phyloP scores from a whole-genome alignment of 2,797 vertebrate genomes.

The Acipenser oxyrinchus region DNA sequence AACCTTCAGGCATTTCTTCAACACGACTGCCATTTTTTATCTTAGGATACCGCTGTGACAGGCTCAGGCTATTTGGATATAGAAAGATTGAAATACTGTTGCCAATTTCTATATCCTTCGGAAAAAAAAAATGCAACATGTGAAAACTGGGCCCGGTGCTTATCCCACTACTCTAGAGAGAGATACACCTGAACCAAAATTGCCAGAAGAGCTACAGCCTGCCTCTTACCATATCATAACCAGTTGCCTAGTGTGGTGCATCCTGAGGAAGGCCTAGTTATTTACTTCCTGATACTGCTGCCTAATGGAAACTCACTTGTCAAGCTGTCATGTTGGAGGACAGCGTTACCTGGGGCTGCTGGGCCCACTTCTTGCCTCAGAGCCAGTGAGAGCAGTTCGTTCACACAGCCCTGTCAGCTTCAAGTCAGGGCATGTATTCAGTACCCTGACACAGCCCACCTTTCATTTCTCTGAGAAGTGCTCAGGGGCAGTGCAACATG shows the following conservation, averaged over 20 bases:
- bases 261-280: slow-evolving; percentile 35
- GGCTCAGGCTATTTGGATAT: slow-evolving; percentile 35
- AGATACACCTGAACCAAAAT: slow-evolving; percentile 31
- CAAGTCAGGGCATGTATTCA: slow-evolving; percentile 31
- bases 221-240: slow-evolving; percentile 22
- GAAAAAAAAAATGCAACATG: slow-evolving; percentile 15
- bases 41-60: slow-evolving; percentile 40
- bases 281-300: slow-evolving; percentile 46
- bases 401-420: slow-evolving; percentile 30
- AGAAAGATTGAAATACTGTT: slow-evolving; percentile 33
- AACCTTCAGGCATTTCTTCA: slow-evolving; percentile 28
- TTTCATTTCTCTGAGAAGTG: slow-evolving; percentile 50
- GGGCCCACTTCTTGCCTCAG: slow-evolving; percentile 8
- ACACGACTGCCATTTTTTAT: slow-evolving; percentile 32
- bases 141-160: background rate
- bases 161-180: slow-evolving; percentile 17
- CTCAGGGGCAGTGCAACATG: slow-evolving; percentile 46
- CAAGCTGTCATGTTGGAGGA: slow-evolving; percentile 24
- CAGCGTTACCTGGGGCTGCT: slow-evolving; percentile 30
- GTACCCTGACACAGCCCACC: slow-evolving; percentile 30
- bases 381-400: slow-evolving; percentile 20
- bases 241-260: slow-evolving; percentile 36
- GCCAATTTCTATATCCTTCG: slow-evolving; percentile 28
- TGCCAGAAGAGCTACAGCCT: slow-evolving; percentile 28
- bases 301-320: slow-evolving; percentile 28